A percentile compares a stretch with the other conserved stretches of the same genome.
These are phyloP conservation scores for Nothoprocta perdicaria DNA, from an alignment of 2,113 vertebrate genomes.

Conservation along the genomic window DNA sequence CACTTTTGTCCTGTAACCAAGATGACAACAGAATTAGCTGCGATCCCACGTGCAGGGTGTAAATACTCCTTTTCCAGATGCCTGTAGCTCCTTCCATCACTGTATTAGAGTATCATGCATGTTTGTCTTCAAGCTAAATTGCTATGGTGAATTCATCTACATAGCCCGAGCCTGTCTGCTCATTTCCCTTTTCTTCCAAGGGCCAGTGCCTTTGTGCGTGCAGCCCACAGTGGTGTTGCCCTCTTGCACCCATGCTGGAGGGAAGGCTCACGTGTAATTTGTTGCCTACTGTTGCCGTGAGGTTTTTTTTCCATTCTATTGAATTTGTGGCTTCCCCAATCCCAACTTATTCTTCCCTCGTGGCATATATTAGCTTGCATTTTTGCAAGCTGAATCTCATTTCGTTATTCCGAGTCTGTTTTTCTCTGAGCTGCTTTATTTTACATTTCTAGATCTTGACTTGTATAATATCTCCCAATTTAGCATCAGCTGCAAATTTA, in stretches of 20 bases:
- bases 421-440: constrained; percentile 14
- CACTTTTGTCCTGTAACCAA: background rate
- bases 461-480: constrained; percentile 7
- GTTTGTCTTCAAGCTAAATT: constrained; percentile 20
- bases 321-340: constrained; percentile 40
- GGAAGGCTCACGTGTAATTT: constrained; percentile 10
- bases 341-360: constrained; percentile 40
- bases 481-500: constrained; percentile 50
- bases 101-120: rapidly evolving
- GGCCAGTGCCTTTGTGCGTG: background rate
- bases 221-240: background rate
- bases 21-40: background rate
- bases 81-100: background rate
- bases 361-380: constrained; percentile 26
- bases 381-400: constrained; percentile 55
- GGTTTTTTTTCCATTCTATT: constrained; percentile 36
- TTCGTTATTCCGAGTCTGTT: background rate
- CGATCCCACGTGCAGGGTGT: background rate
- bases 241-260: background rate
- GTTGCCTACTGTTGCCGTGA: constrained; percentile 5
- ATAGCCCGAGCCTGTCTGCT: background rate
- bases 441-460: constrained; percentile 12
- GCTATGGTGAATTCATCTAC: background rate
- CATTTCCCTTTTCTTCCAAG: background rate
- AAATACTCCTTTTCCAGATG: background rate